A percentile compares a stretch with the other conserved stretches of the same genome.
Evolutionary conservation across 1,140 invertebrate genomes (phyloP).

Genomic region (Pseudomyrmex sp.): DNA sequence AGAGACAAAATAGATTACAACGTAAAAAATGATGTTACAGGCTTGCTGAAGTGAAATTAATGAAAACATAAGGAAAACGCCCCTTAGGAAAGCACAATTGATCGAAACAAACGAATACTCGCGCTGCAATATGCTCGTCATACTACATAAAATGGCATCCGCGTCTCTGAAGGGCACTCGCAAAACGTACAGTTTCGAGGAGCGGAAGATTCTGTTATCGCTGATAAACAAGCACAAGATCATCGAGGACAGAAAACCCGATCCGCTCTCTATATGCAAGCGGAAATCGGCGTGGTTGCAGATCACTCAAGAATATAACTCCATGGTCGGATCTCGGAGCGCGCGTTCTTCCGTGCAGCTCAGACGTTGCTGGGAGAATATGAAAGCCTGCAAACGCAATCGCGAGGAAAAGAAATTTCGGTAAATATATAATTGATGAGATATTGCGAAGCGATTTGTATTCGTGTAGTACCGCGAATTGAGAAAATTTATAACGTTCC

Average conservation of each 20-base stretch:
- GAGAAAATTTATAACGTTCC: too few species aligned
- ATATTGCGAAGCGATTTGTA: too few species aligned
- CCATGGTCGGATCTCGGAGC: slow-evolving; percentile 67
- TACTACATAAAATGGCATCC: slow-evolving; percentile 72
- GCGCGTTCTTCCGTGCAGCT: slow-evolving; percentile 71
- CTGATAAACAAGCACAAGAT: slow-evolving; percentile 74
- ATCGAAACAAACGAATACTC: slow-evolving; percentile 46
- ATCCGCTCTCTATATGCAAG: slow-evolving; percentile 72
- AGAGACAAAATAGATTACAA: too few species aligned
- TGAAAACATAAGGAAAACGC: slow-evolving; percentile 13
- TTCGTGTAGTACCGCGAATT: too few species aligned
- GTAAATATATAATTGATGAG: slow-evolving; percentile 49
- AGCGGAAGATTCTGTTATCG: slow-evolving; percentile 73
- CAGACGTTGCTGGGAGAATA: slow-evolving; percentile 77
- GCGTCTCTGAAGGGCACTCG: slow-evolving; percentile 71
- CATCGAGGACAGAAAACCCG: slow-evolving; percentile 69
- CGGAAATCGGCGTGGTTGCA: slow-evolving; percentile 74
- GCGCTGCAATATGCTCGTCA: background rate
- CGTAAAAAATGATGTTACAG: too few species aligned
- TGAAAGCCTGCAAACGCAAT: slow-evolving; percentile 76
- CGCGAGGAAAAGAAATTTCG: slow-evolving; percentile 67
- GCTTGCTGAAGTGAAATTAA: slow-evolving; percentile 30
- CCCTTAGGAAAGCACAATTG: background rate
- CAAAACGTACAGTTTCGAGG: slow-evolving; percentile 78
- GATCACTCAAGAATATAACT: slow-evolving; percentile 74